Percentiles rank a stretch among this genome's conserved stretches.
phyloP scores from a whole-genome alignment of 2,888 invertebrate genomes.

The Chamaedrilus cognettii region DNA sequence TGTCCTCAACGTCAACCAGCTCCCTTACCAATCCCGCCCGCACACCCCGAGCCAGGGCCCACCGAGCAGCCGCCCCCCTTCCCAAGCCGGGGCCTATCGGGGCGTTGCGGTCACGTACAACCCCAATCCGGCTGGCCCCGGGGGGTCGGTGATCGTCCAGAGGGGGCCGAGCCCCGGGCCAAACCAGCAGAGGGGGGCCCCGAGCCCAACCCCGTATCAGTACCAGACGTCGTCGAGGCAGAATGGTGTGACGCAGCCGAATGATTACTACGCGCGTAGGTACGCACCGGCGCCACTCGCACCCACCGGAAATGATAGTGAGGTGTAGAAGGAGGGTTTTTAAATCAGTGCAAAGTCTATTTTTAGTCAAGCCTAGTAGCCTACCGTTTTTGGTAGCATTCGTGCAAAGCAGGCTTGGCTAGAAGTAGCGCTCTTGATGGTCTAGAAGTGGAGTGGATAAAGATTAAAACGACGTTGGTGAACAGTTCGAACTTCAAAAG shows the following conservation, averaged over 20 bases:
- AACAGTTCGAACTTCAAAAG: too few relatives aligned
- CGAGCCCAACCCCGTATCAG: background rate
- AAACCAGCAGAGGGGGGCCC: background rate
- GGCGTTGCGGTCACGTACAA: background rate
- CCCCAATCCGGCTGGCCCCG: background rate
- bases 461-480: too few relatives aligned
- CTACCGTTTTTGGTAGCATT: too few relatives aligned
- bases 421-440: too few relatives aligned
- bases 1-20: background rate
- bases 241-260: background rate
- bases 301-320: background rate
- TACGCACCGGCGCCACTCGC: background rate
- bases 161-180: background rate
- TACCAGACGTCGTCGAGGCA: too few relatives aligned
- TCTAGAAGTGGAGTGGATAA: too few relatives aligned
- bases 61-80: background rate
- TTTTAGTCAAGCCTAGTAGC: too few relatives aligned
- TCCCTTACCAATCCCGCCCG: background rate
- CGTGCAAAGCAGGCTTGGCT: too few relatives aligned
- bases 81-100: background rate
- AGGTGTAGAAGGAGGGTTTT: conserved; percentile 4
- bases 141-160: background rate
- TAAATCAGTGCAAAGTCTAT: too few relatives aligned
- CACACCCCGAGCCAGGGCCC: background rate
- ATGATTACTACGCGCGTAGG: conserved; percentile 6